phyloP scores from a whole-genome alignment of 2,888 invertebrate species.

The Drosophila pseudotakahashii region DNA sequence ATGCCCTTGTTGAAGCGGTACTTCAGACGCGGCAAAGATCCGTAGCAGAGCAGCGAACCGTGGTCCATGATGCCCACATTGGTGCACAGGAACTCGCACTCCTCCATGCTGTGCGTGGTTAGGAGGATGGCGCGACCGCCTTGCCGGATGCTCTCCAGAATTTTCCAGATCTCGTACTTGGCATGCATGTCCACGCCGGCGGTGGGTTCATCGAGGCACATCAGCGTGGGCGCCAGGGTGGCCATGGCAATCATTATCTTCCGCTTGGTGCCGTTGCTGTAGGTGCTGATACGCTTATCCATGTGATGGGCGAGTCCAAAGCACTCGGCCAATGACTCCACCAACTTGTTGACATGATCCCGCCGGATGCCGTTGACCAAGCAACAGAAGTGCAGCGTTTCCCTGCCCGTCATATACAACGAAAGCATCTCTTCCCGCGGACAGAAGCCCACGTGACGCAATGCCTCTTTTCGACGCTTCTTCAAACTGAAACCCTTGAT shows the following conservation, averaged over 20 bases:
- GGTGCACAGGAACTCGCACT: slow-evolving; percentile 91
- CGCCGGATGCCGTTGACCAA: slow-evolving; percentile 86
- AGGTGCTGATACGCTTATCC: slow-evolving; percentile 86
- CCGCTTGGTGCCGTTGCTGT: slow-evolving; percentile 89
- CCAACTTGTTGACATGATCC: slow-evolving; percentile 64
- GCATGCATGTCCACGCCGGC: slow-evolving; percentile 84
- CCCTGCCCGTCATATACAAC: slow-evolving; percentile 88
- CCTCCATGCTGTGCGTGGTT: slow-evolving; percentile 93
- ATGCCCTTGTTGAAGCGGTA: slow-evolving; percentile 86
- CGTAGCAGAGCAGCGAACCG: slow-evolving; percentile 89
- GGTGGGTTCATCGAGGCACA: slow-evolving; percentile 89
- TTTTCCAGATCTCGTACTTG: slow-evolving; percentile 91
- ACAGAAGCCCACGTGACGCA: slow-evolving; percentile 87
- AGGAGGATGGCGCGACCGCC: slow-evolving; percentile 90
- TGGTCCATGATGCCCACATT: slow-evolving; percentile 91
- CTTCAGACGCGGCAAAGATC: slow-evolving; percentile 89
- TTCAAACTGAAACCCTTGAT: slow-evolving; percentile 85
- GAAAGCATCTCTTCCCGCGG: slow-evolving; percentile 89
- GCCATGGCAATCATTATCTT: slow-evolving; percentile 89
- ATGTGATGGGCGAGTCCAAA: slow-evolving; percentile 86
- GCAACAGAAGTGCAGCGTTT: slow-evolving; percentile 87
- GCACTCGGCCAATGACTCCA: slow-evolving; percentile 81
- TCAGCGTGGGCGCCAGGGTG: slow-evolving; percentile 87
- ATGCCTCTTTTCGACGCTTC: slow-evolving; percentile 82
- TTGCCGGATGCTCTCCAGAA: slow-evolving; percentile 87